Evolutionary conservation across 2,888 invertebrate species (phyloP), one percentile per base, ranked within the genome.

Genomic region (Smittia sp.): DNA sequence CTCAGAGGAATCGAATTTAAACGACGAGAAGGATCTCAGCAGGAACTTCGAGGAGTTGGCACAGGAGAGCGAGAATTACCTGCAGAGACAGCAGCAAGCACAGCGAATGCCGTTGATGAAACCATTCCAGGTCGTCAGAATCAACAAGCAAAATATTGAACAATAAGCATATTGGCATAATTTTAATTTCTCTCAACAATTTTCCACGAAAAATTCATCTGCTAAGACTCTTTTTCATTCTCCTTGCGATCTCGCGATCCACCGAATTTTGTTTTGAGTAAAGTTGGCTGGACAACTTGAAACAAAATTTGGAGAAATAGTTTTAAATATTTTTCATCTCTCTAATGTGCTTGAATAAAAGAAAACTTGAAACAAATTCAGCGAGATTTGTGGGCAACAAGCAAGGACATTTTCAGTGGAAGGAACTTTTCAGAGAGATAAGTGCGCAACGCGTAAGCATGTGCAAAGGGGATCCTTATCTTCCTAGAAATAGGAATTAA

Each of bases 211-310:
- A 32, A 32, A 32, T 6, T 32, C 3, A 32, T 32, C 9, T 32
- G 32, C 32, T 32, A 32, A 32, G 9, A 32, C 3, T 6, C 4
- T 32, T 9, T 46, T 46, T 7, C 18, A 46, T 15, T 46, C n/a
- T 46, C 11, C 52, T 46, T 39, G n/a, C n/a, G n/a, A n/a, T n/a
- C n/a, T n/a, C n/a, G n/a, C n/a, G n/a, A 4, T 62, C 22, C 13
- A 62, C 20, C 27, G 22, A 63, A 63, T 63, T 63, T 63, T 63
- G 63, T 58, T 58, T 58, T 22, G 18, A 22, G n/a, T 52, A 13
- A 46, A 15, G 58, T 27, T 27, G 63, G 63, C 63, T 63, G 63
- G 63, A 58, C n/a, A n/a, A 25, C 63, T 27, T 27, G 25, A 63
- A 13, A 27, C 63, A 63, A 63, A 63, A 63, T 63, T 63, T 27